Percentiles rank a stretch among this genome's conserved stretches.
phyloP scores from a whole-genome alignment of 2,797 vertebrate genomes.

The Dermochelys coriacea region DNA sequence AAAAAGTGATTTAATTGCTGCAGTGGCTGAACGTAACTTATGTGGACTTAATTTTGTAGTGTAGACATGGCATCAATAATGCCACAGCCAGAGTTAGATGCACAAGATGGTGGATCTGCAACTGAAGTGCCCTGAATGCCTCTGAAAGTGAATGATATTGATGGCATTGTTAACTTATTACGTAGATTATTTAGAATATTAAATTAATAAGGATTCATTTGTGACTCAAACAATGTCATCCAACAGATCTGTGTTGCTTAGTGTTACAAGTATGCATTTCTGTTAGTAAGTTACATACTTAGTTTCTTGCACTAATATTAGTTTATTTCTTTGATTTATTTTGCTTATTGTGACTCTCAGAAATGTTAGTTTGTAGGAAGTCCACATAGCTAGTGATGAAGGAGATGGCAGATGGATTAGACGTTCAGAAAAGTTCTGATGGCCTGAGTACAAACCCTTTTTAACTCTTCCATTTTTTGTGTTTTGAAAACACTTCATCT shows the following conservation, averaged over 20 bases:
- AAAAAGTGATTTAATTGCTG: too few species aligned
- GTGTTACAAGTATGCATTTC: not conserved
- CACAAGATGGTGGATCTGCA: not conserved
- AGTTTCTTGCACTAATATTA: not conserved
- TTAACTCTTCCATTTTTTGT: not conserved
- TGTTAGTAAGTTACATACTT: not conserved
- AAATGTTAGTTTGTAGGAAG: not conserved
- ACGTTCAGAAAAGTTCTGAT: not conserved
- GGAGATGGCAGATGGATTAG: not conserved
- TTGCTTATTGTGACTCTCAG: not conserved
- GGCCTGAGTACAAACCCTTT: not conserved
- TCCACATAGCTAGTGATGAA: not conserved
- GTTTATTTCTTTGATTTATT: not conserved
- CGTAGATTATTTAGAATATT: not conserved
- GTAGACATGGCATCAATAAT: not conserved
- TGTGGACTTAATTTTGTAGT: not conserved
- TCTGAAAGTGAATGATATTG: not conserved
- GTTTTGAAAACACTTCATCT: slow-evolving; percentile 2
- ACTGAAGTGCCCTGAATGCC: not conserved
- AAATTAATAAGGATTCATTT: not conserved
- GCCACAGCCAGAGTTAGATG: not conserved
- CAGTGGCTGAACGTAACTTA: not conserved
- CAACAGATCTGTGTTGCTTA: not conserved
- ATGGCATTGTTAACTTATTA: not conserved
- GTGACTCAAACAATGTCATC: not conserved